Percentiles rank a stretch among this genome's conserved stretches.
Conservation (phyloP, 2,113 vertebrate genomes). For the Alligator mississippiensis region DNA sequence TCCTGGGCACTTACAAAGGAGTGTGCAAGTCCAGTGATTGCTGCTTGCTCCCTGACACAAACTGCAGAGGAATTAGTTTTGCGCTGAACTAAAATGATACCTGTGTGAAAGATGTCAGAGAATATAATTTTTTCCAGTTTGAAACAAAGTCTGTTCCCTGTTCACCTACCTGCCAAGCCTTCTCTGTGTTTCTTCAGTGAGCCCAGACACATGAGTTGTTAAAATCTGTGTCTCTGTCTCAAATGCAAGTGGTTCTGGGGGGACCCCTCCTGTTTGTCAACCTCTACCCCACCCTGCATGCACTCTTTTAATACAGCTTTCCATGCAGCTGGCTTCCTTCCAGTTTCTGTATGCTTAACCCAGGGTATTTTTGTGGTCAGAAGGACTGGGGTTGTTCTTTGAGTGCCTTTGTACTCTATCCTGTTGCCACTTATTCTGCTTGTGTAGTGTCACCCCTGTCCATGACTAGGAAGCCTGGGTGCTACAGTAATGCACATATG, state of each 20-base stretch:
- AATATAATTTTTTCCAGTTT: neutral
- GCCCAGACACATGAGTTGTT: neutral
- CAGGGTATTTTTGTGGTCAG: neutral
- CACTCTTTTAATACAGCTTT: neutral
- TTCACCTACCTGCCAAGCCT: neutral
- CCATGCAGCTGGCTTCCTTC: neutral
- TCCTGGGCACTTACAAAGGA: neutral
- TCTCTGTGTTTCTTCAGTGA: neutral
- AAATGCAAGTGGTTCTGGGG: neutral
- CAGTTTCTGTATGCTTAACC: accelerated
- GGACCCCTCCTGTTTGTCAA: neutral
- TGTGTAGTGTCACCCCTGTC: neutral
- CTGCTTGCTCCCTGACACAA: accelerated
- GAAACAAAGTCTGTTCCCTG: neutral
- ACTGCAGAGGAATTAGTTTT: neutral
- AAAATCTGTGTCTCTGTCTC: neutral
- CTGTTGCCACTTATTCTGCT: neutral
- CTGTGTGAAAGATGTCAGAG: neutral
- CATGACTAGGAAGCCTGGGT: too few species aligned
- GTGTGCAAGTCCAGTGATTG: neutral
- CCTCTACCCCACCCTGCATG: accelerated
- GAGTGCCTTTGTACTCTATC: neutral
- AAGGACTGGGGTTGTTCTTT: neutral
- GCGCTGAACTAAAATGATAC: neutral
- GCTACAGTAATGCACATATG: neutral